phyloP scores from a whole-genome alignment of 2,888 invertebrate species.

The Sinohyriopsis cumingii region DNA sequence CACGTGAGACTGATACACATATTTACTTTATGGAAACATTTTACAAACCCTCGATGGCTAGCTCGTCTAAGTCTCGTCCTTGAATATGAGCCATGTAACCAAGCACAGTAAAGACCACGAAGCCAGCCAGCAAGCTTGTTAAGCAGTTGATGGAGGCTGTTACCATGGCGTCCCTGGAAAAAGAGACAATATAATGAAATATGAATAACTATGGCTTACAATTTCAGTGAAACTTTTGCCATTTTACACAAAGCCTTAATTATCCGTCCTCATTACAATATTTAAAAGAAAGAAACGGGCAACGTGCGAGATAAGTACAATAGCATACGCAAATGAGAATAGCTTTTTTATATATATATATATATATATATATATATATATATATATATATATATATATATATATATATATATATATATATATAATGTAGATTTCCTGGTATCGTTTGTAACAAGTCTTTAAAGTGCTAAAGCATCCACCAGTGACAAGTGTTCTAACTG shows the following conservation, averaged over 20 bases:
- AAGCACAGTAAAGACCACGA: slow-evolving; percentile 97
- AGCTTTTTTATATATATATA: too few relatives aligned
- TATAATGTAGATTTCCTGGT: too few relatives aligned
- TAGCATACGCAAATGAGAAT: too few relatives aligned
- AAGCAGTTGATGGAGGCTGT: slow-evolving; percentile 96
- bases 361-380: too few relatives aligned
- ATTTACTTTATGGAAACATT: background rate
- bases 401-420: too few relatives aligned
- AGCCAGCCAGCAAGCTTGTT: slow-evolving; percentile 96
- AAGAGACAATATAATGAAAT: background rate
- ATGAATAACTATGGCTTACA: background rate
- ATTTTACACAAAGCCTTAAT: background rate
- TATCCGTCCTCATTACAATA: background rate
- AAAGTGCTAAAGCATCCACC: too few relatives aligned
- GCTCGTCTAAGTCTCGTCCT: slow-evolving; percentile 57
- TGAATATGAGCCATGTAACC: slow-evolving; percentile 80
- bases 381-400: too few relatives aligned
- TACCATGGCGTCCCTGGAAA: slow-evolving; percentile 86
- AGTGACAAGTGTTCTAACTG: too few relatives aligned
- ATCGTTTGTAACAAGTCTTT: too few relatives aligned
- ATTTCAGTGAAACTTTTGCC: background rate
- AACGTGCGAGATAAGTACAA: too few relatives aligned
- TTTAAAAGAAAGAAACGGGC: background rate
- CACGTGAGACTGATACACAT: too few relatives aligned
- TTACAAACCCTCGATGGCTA: slow-evolving; percentile 67